These are phyloP conservation scores for rat (Rattus norvegicus) DNA, from an alignment of 2,113 vertebrate genomes.

Conservation along the genomic window DNA sequence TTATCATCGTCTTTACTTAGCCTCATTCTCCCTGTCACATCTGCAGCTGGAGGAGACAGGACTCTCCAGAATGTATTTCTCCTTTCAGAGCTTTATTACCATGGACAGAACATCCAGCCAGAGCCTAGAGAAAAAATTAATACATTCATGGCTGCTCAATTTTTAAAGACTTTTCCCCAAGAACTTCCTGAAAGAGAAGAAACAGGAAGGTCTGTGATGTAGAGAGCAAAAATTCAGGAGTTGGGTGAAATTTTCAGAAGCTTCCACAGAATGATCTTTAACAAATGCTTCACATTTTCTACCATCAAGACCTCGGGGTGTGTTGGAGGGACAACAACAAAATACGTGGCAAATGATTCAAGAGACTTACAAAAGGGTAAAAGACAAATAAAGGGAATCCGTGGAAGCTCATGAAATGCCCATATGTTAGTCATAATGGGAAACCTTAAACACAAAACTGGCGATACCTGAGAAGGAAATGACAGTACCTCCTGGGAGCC, in stretches of 20 bases:
- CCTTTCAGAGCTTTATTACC: not conserved
- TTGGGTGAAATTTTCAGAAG: not conserved
- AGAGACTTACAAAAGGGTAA: constrained; percentile 12
- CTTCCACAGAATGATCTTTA: constrained; percentile 8
- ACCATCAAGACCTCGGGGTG: not conserved
- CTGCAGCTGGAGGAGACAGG: constrained; percentile 18
- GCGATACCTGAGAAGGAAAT: not conserved
- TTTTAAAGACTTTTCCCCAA: constrained; percentile 38
- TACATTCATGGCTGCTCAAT: not conserved
- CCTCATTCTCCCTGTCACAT: constrained; percentile 29
- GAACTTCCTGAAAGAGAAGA: constrained; percentile 19
- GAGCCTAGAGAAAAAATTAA: not conserved
- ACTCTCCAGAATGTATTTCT: not conserved
- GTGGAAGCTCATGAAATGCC: not conserved
- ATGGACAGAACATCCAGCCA: not conserved
- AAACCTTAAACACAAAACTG: not conserved
- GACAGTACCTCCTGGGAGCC: not conserved
- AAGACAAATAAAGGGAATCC: not conserved
- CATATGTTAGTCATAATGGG: not conserved
- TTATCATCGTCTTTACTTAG: not conserved
- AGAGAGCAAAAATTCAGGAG: constrained; percentile 6
- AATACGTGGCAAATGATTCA: not conserved
- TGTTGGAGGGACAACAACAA: not conserved
- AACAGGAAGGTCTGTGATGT: not conserved
- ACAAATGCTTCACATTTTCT: not conserved